phyloP scores from a whole-genome alignment of 2,888 invertebrate species.

The Odontothrips loti region DNA sequence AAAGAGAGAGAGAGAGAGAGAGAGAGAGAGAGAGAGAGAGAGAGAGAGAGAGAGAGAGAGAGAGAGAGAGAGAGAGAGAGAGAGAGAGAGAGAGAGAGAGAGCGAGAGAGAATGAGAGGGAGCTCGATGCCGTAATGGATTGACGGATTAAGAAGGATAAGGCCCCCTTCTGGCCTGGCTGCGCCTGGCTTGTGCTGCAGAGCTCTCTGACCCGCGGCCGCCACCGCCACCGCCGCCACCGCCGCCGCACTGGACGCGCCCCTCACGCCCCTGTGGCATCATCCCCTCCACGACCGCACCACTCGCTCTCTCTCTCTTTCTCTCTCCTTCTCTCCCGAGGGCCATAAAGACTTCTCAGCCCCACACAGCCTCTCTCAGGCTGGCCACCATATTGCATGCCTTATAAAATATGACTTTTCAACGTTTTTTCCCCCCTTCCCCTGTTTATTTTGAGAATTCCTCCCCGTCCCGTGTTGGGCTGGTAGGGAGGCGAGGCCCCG shows the following conservation, averaged over 20 bases:
- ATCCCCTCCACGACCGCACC: not conserved
- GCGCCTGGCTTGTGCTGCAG: not conserved
- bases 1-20: too few species aligned
- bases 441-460: slow-evolving; percentile 10
- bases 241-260: not conserved
- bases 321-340: slow-evolving; percentile 1
- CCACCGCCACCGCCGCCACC: not conserved
- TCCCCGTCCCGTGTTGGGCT: not conserved
- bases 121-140: slow-evolving; percentile 20
- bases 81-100: not conserved
- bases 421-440: not conserved
- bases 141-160: slow-evolving; percentile 18
- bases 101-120: not conserved
- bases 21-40: not conserved
- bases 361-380: not conserved
- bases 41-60: not conserved
- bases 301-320: not conserved
- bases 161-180: not conserved
- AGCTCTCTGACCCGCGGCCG: not conserved
- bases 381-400: slow-evolving; percentile 16
- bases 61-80: not conserved
- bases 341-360: slow-evolving; percentile 26
- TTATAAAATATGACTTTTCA: slow-evolving; percentile 27
- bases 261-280: not conserved
- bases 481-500: not conserved